Evolutionary conservation across 2,888 invertebrate species (phyloP).

Genomic region (Caenorhabditis drosophilae): DNA sequence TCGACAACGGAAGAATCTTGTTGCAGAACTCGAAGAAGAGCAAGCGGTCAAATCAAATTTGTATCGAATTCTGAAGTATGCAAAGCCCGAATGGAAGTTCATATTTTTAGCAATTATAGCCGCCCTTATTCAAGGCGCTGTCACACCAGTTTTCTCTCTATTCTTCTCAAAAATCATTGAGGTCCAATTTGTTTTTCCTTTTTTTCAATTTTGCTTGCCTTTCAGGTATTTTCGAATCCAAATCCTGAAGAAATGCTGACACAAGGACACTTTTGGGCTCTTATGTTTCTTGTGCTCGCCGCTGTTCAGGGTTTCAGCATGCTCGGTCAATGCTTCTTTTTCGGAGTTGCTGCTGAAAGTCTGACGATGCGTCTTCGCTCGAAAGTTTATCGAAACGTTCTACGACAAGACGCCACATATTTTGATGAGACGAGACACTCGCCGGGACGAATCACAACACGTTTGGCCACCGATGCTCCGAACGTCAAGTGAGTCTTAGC

Average conservation of each 20-base stretch:
- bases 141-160: constrained; percentile 72
- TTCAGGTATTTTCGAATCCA: constrained; percentile 47
- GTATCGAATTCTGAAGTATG: constrained; percentile 69
- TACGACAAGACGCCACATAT: constrained; percentile 71
- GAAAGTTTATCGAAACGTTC: constrained; percentile 70
- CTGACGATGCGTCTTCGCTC: constrained; percentile 70
- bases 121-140: constrained; percentile 58
- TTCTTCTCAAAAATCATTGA: constrained; percentile 67
- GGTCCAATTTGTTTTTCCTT: too few relatives aligned
- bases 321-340: constrained; percentile 63
- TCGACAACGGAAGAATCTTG: too few relatives aligned
- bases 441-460: constrained; percentile 70
- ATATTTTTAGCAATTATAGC: constrained; percentile 70
- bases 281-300: constrained; percentile 70
- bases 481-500: constrained; percentile 69
- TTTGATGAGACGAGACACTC: constrained; percentile 70
- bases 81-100: constrained; percentile 70
- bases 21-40: constrained; percentile 59
- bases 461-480: constrained; percentile 71
- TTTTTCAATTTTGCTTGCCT: too few relatives aligned
- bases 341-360: constrained; percentile 69
- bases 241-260: constrained; percentile 68
- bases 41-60: constrained; percentile 54
- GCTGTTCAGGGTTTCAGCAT: constrained; percentile 61
- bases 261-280: constrained; percentile 71